Conservation (phyloP, 2,888 invertebrate species). For the Metopia argyrocephala region DNA sequence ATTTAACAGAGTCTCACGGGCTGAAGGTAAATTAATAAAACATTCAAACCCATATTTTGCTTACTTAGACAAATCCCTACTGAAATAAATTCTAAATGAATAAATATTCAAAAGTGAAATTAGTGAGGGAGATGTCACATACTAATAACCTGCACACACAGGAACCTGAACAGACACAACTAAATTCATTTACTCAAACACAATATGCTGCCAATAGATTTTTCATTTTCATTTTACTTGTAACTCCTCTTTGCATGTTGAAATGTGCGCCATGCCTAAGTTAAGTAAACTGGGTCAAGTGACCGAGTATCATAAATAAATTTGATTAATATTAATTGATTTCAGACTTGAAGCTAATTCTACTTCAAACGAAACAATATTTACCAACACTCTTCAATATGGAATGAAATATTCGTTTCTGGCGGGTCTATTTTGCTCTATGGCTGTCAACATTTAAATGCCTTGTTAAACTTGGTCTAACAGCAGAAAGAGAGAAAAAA, state of each 20-base stretch:
- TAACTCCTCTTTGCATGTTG: no score
- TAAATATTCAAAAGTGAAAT: slow-evolving; percentile 34
- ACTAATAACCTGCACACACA: background rate
- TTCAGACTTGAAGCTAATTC: slow-evolving; percentile 66
- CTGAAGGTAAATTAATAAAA: slow-evolving; percentile 3
- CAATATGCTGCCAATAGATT: slow-evolving; percentile 21
- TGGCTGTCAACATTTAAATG: slow-evolving; percentile 30
- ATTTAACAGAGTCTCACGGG: slow-evolving; percentile 12
- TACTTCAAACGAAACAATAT: background rate
- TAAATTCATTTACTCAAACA: background rate
- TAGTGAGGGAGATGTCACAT: background rate
- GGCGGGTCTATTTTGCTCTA: background rate
- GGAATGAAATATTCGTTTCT: background rate
- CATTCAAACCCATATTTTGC: slow-evolving; percentile 19
- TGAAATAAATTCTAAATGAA: slow-evolving; percentile 49
- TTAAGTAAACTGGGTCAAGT: slow-evolving; percentile 72
- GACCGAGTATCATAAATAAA: slow-evolving; percentile 73
- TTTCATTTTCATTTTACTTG: slow-evolving; percentile 22
- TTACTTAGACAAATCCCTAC: background rate
- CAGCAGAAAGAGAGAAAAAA: background rate
- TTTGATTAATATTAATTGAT: slow-evolving; percentile 76
- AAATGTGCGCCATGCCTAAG: background rate
- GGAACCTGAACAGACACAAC: background rate
- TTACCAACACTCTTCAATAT: background rate
- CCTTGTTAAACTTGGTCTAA: slow-evolving; percentile 41